Base-by-base conservation (phyloP, 2,888 invertebrate genomes). In the Schizaphis graminum region DNA sequence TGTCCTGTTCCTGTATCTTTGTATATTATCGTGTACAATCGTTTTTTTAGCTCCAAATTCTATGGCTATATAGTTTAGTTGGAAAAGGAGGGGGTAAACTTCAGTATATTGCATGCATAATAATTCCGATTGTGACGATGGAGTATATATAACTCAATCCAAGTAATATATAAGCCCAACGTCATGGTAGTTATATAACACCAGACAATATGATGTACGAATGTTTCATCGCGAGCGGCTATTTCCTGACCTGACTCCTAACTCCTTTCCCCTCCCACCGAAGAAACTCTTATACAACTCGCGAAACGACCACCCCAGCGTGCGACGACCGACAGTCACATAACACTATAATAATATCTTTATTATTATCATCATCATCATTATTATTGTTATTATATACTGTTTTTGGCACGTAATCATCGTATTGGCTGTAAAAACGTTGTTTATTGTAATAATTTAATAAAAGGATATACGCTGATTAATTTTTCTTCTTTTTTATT, bases 341-440 rank as follows among this genome's bases (percentile, higher is more conserved):
- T 77, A 77, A 77, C 77, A 77, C 35, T 77, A 77, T 35, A 77
- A 77, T 77, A 77, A 77, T 77, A 77, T 35, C 77, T 77, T 77
- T 77, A 77, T 35, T 77, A 77, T 77, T 2, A 21, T 77, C 35
- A 77, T 41, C n/a, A 8, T 77, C 2, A 24, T 77, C 7, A 21
- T 77, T 24, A 21, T 77, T 35, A 77, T 77, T 21, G 77, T 35
- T 77, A 77, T 77, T 77, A 35, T 77, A 77, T 21, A 21, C 77
- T 77, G 77, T 77, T 77, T 77, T 77, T 77, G 77, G 77, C 77
- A 41, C 77, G 35, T 77, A 77, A 77, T 35, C 35, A 7, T 41
- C 35, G 35, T 35, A 77, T 77, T 77, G 77, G 77, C 35, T 77
- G 35, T 77, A 35, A 77, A 77, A 35, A 7, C 1, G 77, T 77